Percentiles rank a stretch among this genome's conserved stretches.
Conservation (phyloP, 2,888 invertebrate genomes). For the Caenorhabditis afra region DNA sequence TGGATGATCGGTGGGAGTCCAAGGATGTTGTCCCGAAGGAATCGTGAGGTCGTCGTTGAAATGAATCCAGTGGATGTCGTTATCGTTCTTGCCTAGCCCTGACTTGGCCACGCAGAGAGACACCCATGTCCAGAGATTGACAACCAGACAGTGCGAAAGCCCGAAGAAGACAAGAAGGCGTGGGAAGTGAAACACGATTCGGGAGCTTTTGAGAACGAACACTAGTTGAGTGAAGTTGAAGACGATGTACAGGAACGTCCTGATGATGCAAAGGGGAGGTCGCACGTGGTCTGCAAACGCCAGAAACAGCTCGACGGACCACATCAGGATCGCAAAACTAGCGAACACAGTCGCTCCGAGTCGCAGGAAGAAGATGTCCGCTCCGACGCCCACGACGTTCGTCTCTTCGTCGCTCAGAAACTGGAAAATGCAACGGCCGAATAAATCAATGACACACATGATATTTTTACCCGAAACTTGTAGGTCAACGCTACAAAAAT, state of each 20-base stretch:
- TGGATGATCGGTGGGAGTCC: slow-evolving; percentile 20
- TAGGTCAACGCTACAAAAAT: slow-evolving; percentile 8
- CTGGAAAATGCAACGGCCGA: too few species aligned
- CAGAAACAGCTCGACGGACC: slow-evolving; percentile 32
- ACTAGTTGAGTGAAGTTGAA: slow-evolving; percentile 54
- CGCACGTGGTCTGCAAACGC: slow-evolving; percentile 25
- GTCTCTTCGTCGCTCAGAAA: background rate
- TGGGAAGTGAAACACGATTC: slow-evolving; percentile 37
- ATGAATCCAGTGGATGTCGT: slow-evolving; percentile 13
- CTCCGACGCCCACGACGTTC: slow-evolving; percentile 11
- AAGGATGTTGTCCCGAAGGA: background rate
- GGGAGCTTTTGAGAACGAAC: slow-evolving; percentile 52
- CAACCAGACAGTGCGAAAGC: slow-evolving; percentile 54
- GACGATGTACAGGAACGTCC: slow-evolving; percentile 34
- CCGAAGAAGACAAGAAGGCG: slow-evolving; percentile 49
- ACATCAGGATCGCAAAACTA: slow-evolving; percentile 17
- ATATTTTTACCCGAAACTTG: background rate
- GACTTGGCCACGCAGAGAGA: slow-evolving; percentile 48
- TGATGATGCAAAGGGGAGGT: slow-evolving; percentile 24
- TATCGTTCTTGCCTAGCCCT: background rate
- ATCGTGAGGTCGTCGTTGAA: background rate
- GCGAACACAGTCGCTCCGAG: slow-evolving; percentile 32
- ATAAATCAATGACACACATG: background rate
- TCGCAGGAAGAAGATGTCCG: slow-evolving; percentile 16
- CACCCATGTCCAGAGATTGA: slow-evolving; percentile 60